Conservation (phyloP, 2,797 vertebrate species). For the Parambassis ranga region DNA sequence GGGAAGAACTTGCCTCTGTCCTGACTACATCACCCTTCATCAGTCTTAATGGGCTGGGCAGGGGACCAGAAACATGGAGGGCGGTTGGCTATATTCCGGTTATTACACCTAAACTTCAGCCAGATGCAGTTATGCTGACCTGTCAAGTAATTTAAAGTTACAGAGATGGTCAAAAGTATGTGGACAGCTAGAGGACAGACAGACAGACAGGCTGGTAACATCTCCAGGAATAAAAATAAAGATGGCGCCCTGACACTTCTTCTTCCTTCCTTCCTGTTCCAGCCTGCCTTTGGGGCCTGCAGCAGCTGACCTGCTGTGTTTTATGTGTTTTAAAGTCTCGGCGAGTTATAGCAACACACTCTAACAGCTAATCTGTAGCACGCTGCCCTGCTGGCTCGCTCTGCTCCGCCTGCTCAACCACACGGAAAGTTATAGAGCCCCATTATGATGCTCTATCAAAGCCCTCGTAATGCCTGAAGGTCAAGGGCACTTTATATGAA, state of each 20-base stretch:
- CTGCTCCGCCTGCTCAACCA: constrained; percentile 45
- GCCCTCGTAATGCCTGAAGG: constrained; percentile 47
- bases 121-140: too few relatives aligned
- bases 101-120: too few relatives aligned
- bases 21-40: too few relatives aligned
- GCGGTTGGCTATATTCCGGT: too few relatives aligned
- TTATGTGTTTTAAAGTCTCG: constrained; percentile 40
- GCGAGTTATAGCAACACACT: constrained; percentile 53
- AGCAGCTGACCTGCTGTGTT: constrained; percentile 26
- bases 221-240: too few relatives aligned
- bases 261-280: not conserved
- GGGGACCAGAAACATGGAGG: too few relatives aligned
- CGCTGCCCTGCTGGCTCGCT: constrained; percentile 11
- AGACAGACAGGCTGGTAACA: too few relatives aligned
- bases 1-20: too few relatives aligned
- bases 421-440: constrained; percentile 54
- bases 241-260: not conserved
- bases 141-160: too few relatives aligned
- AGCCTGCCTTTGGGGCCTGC: constrained; percentile 1
- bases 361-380: constrained; percentile 57
- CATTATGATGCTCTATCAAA: constrained; percentile 58
- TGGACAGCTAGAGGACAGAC: too few relatives aligned
- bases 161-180: too few relatives aligned
- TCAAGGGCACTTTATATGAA: constrained; percentile 62
- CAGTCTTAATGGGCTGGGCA: too few relatives aligned